Base-by-base conservation (phyloP, 2,113 vertebrate genomes). In the Protomyctophum bolini region DNA sequence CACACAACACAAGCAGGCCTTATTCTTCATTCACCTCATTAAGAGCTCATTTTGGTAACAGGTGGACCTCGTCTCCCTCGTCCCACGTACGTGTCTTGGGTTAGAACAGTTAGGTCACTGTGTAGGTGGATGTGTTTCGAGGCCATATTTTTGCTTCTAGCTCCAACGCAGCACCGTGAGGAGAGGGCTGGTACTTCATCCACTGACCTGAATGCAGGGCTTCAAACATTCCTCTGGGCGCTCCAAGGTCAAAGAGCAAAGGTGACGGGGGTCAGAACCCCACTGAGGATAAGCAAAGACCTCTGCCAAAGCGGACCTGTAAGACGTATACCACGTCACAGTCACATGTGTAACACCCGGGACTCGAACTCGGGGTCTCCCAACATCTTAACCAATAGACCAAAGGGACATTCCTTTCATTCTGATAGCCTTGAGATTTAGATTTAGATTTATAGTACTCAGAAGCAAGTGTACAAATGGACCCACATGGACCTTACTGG, bases 201-300 rank as follows among this genome's bases (percentile, higher is more conserved):
- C 51, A 67, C 11, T 57, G 47, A 54, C 54, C 64, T 66, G 48
- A 70, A 58, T 3, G 33, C n/a, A 4, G 57, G 29, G 49, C 10
- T 21, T 49, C 47, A n/a, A 29, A 46, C 56, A 79, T 70, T 80
- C 72, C 63, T 73, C 28, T 60, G 21, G 60, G 21, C 2, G 1
- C 21, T n/a, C 58, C 49, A 66, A 59, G 75, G 68, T 78, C 71
- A 68, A 57, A 73, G 65, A 41, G 48, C 21, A 77, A 75, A 78
- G 72, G 72, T 10, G 28, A 1, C 10, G 71, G 77, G 71, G 77
- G 75, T 89, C 74, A 76, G 48, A 72, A 59, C 56, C 59, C 77
- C 28, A 79, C 59, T 68, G 49, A 70, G 52, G 47, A 77, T 59
- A 61, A 80, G 54, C 57, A 76, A 33, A 61, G 28, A 54, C 65